Evolutionary conservation across 2,113 vertebrate genomes (phyloP), one percentile per base, ranked within the genome.

Genomic region (Coptodon rendalli): DNA sequence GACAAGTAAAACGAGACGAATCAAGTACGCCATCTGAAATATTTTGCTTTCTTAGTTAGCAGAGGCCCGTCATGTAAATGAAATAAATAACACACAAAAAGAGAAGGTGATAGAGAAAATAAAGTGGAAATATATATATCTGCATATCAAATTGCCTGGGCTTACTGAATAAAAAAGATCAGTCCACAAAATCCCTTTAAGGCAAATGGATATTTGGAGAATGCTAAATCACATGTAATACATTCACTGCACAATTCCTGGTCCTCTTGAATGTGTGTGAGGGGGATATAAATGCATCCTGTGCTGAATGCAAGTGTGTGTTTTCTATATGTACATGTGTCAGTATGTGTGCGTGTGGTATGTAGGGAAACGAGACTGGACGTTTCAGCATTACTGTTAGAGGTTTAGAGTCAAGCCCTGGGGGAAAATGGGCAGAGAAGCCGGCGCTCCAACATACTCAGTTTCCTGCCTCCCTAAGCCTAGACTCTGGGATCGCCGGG

Each of bases 181-280:
- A 90, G 91, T 95, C 90, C 88, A 93, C 34, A 94, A 91, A 91
- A 94, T 96, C 95, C 95, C 95, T 96, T 95, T 94, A 93, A 95
- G 93, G 94, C 93, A 91, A 95, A 94, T 91, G 81, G 91, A 94
- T 92, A 91, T 91, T 89, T 89, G 90, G 84, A 83, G 79, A 91
- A 89, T 87, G 82, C 54, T 91, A 87, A 90, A 93, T 90, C 89
- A 87, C 85, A 93, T 91, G 91, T 90, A 88, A 94, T 94, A 93
- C 95, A 95, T 94, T 95, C 94, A 92, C 89, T 95, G 89, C 92
- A 91, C 88, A 93, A 29, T 89, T 93, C 87, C 87, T 88, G 86
- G 59, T 91, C 90, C 94, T 93, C 86, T 90, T 89, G 61, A 86
- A 50, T 83, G 53, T 87, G 61, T 92, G 9, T 86, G 56, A 86